A percentile compares a stretch with the other conserved stretches of the same genome.
phyloP scores from a whole-genome alignment of 2,888 invertebrate genomes.

The Petrophora chlorosata region DNA sequence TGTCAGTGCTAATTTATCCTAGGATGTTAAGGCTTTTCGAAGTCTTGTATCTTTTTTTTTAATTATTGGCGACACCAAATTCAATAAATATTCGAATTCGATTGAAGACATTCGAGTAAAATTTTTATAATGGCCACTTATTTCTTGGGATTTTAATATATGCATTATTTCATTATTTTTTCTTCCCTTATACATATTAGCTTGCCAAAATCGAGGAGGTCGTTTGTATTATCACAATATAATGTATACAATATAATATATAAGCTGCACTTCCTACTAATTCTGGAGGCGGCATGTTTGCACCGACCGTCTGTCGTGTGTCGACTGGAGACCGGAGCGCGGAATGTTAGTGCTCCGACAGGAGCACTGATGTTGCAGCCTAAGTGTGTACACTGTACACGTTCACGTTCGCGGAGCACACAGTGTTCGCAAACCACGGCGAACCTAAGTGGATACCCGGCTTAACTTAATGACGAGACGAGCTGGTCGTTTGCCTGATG shows the following conservation, averaged over 20 bases:
- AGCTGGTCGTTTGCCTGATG: too few relatives aligned
- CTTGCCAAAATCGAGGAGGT: slow-evolving; percentile 27
- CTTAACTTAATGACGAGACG: too few relatives aligned
- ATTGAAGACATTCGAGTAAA: neutral
- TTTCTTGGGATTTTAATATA: neutral
- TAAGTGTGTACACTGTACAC: too few relatives aligned
- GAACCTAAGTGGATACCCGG: too few relatives aligned
- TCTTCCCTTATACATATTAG: slow-evolving; percentile 25
- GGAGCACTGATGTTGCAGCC: too few relatives aligned
- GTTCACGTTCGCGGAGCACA: too few relatives aligned
- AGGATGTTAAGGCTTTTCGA: slow-evolving; percentile 17
- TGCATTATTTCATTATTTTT: slow-evolving; percentile 4
- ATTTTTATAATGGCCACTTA: neutral
- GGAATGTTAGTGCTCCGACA: neutral
- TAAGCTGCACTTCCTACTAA: slow-evolving; percentile 27
- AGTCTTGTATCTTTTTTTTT: slow-evolving; percentile 17
- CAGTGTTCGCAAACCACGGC: too few relatives aligned
- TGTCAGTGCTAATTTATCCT: slow-evolving; percentile 23
- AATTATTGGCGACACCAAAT: slow-evolving; percentile 17
- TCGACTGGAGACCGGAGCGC: slow-evolving; percentile 2
- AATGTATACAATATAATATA: slow-evolving; percentile 24
- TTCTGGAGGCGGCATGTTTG: slow-evolving; percentile 13
- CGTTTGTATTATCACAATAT: slow-evolving; percentile 24
- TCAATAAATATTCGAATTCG: slow-evolving; percentile 19
- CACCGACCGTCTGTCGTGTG: slow-evolving; percentile 1